Conservation (phyloP, 2,797 vertebrate species). For the Syngnathus rostellatus region DNA sequence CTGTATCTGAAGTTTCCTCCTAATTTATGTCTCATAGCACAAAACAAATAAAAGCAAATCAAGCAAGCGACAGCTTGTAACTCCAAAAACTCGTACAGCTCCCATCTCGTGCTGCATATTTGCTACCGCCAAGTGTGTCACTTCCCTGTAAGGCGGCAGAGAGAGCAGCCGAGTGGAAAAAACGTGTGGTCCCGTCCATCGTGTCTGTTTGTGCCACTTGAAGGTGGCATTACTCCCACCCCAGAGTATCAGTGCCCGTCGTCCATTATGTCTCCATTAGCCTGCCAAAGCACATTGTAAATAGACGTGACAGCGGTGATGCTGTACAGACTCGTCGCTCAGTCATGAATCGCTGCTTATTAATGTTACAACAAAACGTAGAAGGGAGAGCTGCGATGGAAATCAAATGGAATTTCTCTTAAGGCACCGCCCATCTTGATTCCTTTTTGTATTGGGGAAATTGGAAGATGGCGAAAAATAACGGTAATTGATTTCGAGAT, state of each 20-base stretch:
- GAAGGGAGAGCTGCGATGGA: background rate
- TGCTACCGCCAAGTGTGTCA: background rate
- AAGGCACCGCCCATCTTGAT: conserved; percentile 4
- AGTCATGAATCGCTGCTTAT: conserved; percentile 41
- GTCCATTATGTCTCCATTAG: conserved; percentile 36
- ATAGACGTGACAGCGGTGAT: conserved; percentile 53
- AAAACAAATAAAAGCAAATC: no score
- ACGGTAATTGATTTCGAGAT: background rate
- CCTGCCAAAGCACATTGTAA: conserved; percentile 48
- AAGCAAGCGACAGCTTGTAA: no score
- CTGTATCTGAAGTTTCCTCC: no score
- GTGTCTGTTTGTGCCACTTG: background rate
- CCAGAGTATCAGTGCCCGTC: conserved; percentile 23
- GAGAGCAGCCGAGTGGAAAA: background rate
- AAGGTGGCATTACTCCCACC: background rate
- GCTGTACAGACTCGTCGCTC: conserved; percentile 36
- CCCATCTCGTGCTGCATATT: background rate
- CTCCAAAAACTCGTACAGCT: background rate
- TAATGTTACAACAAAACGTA: conserved; percentile 13
- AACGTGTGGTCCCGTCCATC: background rate
- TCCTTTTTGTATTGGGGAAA: conserved; percentile 56
- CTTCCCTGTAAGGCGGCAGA: conserved; percentile 5
- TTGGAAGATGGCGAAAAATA: conserved; percentile 55
- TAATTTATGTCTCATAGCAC: no score
- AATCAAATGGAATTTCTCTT: conserved; percentile 21